phyloP scores from a whole-genome alignment of 2,113 vertebrate genomes.

The Sorex araneus region DNA sequence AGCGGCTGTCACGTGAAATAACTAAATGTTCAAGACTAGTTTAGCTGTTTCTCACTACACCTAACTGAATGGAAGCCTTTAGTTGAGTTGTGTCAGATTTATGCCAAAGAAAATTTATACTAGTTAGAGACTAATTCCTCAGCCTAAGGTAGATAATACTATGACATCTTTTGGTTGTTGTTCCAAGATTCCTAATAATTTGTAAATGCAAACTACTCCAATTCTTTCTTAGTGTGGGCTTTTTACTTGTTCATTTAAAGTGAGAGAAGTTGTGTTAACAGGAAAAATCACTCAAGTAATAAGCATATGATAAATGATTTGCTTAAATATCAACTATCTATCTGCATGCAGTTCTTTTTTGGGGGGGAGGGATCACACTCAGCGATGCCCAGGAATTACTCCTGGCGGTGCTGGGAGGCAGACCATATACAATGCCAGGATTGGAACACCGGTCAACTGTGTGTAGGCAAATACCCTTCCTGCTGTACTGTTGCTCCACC shows the following conservation, averaged over 20 bases:
- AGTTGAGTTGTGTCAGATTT: background rate
- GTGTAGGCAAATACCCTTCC: no score
- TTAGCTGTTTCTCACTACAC: background rate
- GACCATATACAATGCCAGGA: no score
- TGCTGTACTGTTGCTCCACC: no score
- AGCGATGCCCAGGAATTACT: no score
- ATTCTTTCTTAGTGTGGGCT: constrained; percentile 26
- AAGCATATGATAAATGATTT: constrained; percentile 62
- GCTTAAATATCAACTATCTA: constrained; percentile 60
- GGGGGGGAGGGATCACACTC: background rate
- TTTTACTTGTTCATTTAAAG: constrained; percentile 62
- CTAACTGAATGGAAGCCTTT: background rate
- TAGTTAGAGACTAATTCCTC: constrained; percentile 23
- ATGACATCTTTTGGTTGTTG: constrained; percentile 53
- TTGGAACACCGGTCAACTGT: no score
- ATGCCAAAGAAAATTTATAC: constrained; percentile 26
- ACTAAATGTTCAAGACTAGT: background rate
- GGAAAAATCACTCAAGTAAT: constrained; percentile 50
- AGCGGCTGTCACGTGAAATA: constrained; percentile 17
- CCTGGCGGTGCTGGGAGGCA: no score
- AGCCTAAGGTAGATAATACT: constrained; percentile 14
- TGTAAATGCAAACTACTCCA: constrained; percentile 43
- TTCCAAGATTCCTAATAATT: constrained; percentile 45
- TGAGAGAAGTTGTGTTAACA: constrained; percentile 52
- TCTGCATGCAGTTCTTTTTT: constrained; percentile 36